Evolutionary conservation across 2,888 invertebrate species (phyloP), one percentile per base, ranked within the genome.

Genomic region (Tubulanus polymorphus): DNA sequence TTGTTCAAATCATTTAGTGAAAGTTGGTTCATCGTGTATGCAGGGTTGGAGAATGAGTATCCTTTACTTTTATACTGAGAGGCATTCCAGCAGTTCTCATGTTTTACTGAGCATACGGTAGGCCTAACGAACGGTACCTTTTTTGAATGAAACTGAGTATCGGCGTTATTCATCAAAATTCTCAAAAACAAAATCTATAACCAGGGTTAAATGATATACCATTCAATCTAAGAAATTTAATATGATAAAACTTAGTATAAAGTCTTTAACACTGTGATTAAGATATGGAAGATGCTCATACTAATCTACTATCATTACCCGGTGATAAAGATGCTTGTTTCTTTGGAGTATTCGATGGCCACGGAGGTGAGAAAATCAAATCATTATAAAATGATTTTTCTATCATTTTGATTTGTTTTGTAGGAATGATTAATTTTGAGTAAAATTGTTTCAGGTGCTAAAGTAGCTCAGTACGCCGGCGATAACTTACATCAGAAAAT

Each of bases 281-380:
- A 83, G 82, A 81, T 65, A 99, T 99, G 99, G 99, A 99, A 82
- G 99, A 99, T 81, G 91, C 94, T 0, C 99, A 99, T 78, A 94
- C 95, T 49, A 94, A 96, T 72, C 89, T 99, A 66, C 82, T 99
- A 18, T 89, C 93, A 0, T 63, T 81, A 15, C 80, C 81, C 1
- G 93, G 93, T 73, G 97, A 99, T 79, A 91, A 93, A 28, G 88
- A 87, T 25, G 88, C 93, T 30, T 87, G 94, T 2, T 99, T 91
- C 81, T 97, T 97, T 82, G 96, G 91, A 5, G 97, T 99, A 0
- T 99, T 93, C 76, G 97, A 94, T 81, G 94, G 94, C 0, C 93
- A 93, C 81, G 93, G 92, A 70, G 92, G 90, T 87, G 78, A 77
- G 73, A 54, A n/a, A 5, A 49, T 3, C 27, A 15, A 28, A 28